A percentile compares a stretch with the other conserved stretches of the same genome.
Conservation (phyloP, 2,113 vertebrate genomes). For the Natator depressus region DNA sequence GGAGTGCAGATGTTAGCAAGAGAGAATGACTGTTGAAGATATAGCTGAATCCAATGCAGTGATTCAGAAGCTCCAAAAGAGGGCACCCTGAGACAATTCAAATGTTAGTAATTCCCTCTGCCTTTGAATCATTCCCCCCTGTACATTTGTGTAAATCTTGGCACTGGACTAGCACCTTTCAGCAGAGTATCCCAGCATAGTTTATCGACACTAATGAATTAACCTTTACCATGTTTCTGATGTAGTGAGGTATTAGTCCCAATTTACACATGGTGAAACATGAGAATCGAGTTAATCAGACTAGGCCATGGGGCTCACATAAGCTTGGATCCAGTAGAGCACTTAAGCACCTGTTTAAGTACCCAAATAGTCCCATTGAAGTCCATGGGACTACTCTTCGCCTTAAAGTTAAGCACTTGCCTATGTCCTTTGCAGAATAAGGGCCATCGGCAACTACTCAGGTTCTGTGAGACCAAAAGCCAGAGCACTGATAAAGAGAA, state of each 20-base stretch:
- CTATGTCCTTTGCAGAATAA: background rate
- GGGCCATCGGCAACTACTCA: background rate
- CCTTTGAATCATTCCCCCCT: background rate
- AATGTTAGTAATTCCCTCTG: background rate
- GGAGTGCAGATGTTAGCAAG: background rate
- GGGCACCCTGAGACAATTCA: constrained; percentile 45
- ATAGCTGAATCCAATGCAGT: background rate
- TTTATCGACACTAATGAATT: background rate
- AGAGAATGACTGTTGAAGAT: background rate
- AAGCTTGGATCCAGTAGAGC: background rate
- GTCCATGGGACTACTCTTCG: background rate
- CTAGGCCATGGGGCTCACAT: accelerated
- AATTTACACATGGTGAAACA: background rate
- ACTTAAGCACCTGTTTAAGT: background rate
- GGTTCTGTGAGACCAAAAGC: background rate
- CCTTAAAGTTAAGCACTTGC: background rate
- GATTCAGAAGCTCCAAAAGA: constrained; percentile 18
- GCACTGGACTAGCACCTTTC: background rate
- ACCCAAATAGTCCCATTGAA: background rate
- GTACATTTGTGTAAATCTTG: accelerated
- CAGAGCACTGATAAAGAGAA: background rate
- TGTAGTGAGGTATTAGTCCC: background rate
- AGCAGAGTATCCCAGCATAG: background rate
- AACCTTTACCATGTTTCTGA: background rate
- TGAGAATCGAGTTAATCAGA: background rate